Evolutionary conservation across 2,113 vertebrate genomes (phyloP).

Genomic region (Passerina amoena): DNA sequence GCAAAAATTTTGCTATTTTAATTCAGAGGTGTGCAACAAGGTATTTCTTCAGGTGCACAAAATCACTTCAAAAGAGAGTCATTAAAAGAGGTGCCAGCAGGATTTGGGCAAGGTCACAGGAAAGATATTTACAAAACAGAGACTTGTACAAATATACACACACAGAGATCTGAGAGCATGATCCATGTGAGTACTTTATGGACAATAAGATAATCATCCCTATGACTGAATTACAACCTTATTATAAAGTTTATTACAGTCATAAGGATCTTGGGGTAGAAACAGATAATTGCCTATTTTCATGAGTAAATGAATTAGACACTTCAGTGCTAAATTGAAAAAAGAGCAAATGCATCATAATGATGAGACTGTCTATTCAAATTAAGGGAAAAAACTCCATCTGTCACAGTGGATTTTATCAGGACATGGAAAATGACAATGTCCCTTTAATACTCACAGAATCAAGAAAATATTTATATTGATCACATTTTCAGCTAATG

Average conservation of each 20-base stretch:
- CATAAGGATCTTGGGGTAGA: background rate
- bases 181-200: background rate
- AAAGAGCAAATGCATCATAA: background rate
- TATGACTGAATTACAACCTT: background rate
- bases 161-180: background rate
- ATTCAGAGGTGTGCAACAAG: background rate
- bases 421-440: background rate
- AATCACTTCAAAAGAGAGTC: background rate
- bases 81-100: background rate
- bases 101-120: background rate
- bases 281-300: background rate
- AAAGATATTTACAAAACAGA: background rate
- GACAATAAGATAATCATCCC: background rate
- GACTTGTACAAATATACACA: background rate
- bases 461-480: background rate
- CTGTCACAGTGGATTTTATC: background rate
- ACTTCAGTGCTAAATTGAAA: background rate
- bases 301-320: background rate
- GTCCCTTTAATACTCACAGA: background rate
- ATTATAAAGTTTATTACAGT: background rate
- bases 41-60: background rate
- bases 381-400: background rate
- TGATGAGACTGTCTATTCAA: background rate
- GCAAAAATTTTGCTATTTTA: constrained; percentile 7
- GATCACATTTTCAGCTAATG: background rate